Conservation (phyloP, 2,113 vertebrate genomes). For the Vimba vimba region DNA sequence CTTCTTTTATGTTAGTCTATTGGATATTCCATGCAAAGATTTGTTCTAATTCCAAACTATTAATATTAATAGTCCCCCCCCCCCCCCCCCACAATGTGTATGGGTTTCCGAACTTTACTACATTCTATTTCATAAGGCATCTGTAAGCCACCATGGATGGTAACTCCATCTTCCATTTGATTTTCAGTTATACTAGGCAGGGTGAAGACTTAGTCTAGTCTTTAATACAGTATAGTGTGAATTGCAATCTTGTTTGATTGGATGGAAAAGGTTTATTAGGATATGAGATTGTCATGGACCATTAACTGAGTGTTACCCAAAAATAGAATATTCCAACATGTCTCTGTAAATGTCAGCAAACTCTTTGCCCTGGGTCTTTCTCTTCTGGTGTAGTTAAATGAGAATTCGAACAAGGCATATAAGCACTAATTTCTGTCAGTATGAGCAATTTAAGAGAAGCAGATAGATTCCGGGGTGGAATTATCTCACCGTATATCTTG, state of each 20-base stretch:
- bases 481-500: slow-evolving; percentile 33
- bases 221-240: neutral
- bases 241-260: neutral
- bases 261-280: slow-evolving; percentile 7
- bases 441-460: neutral
- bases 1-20: neutral
- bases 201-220: neutral
- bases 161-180: neutral
- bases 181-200: neutral
- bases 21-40: neutral
- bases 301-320: neutral
- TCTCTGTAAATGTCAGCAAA: slow-evolving; percentile 16
- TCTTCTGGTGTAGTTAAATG: slow-evolving; percentile 17
- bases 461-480: slow-evolving; percentile 1
- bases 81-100: neutral
- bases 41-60: neutral
- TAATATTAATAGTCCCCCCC: neutral
- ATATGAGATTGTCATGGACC: neutral
- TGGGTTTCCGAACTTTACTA: neutral
- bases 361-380: neutral
- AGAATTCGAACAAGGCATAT: slow-evolving; percentile 15
- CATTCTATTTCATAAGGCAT: neutral
- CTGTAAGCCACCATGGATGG: neutral
- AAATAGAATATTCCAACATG: neutral
- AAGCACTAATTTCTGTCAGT: slow-evolving; percentile 7